A percentile compares a stretch with the other conserved stretches of the same genome.
phyloP scores from a whole-genome alignment of 2,113 vertebrate genomes.

The Phyllopteryx taeniolatus region DNA sequence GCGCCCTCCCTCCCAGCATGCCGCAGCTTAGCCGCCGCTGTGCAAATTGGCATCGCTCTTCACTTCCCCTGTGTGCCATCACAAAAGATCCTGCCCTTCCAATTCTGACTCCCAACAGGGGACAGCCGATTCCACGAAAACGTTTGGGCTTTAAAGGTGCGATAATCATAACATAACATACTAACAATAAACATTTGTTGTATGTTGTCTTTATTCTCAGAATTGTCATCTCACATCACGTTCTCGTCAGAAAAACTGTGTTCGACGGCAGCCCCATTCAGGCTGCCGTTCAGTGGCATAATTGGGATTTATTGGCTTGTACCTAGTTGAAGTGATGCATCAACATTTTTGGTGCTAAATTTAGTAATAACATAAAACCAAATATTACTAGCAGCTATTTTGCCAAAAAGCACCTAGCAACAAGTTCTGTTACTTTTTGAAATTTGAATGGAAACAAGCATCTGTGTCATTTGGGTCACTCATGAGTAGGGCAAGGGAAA shows the following conservation, averaged over 20 bases:
- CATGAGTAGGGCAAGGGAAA: too few species aligned
- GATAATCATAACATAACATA: constrained; percentile 3
- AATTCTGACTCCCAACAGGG: constrained; percentile 53
- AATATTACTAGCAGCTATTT: too few species aligned
- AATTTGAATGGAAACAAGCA: too few species aligned
- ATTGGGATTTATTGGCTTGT: not conserved
- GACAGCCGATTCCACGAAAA: constrained; percentile 26
- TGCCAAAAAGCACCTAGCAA: too few species aligned
- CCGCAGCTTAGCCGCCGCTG: constrained; percentile 57
- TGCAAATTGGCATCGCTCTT: constrained; percentile 63
- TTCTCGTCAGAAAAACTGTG: not conserved
- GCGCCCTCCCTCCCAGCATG: constrained; percentile 46
- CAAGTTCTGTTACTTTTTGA: too few species aligned
- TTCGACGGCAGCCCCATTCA: not conserved
- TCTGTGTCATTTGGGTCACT: too few species aligned
- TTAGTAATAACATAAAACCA: not conserved
- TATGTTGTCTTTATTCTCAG: not conserved
- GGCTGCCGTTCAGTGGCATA: not conserved
- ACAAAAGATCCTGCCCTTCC: constrained; percentile 64
- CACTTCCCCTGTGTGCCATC: constrained; percentile 48
- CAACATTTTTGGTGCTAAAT: not conserved
- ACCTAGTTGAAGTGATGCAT: not conserved
- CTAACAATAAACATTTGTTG: not conserved
- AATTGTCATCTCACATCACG: not conserved
- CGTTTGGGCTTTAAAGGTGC: constrained; percentile 43